phyloP scores from a whole-genome alignment of 37 sponge, comb jelly and placozoan species.

The Aplysina aerophoba region DNA sequence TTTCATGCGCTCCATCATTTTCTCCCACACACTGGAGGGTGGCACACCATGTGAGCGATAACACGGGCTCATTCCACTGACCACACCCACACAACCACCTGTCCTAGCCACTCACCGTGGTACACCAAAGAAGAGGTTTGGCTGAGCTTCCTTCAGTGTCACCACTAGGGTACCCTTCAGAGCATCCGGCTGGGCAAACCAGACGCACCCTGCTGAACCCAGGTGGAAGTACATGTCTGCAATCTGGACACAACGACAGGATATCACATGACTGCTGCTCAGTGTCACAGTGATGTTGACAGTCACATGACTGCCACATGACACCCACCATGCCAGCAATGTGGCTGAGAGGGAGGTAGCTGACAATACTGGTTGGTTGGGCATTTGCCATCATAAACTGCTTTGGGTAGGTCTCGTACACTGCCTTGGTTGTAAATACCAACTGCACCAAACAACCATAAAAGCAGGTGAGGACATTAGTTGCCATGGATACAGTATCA shows the following conservation, averaged over 20 bases:
- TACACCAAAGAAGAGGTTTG: constrained; percentile 75
- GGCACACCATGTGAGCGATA: no score
- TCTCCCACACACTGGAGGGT: constrained; percentile 70
- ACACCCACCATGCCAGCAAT: constrained; percentile 18
- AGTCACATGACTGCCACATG: constrained; percentile 12
- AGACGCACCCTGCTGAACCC: constrained; percentile 33
- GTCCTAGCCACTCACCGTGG: constrained; percentile 53
- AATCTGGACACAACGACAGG: constrained; percentile 36
- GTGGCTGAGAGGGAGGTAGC: constrained; percentile 47
- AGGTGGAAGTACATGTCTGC: constrained; percentile 65
- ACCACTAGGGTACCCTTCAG: constrained; percentile 79
- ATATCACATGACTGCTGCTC: no score
- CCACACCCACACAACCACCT: no score
- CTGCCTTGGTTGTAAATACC: not conserved
- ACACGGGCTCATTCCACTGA: no score
- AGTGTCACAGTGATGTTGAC: no score
- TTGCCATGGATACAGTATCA: not conserved
- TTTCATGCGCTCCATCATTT: constrained; percentile 71
- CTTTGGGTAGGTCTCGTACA: constrained; percentile 18
- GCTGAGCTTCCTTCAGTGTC: constrained; percentile 73
- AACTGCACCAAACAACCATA: not conserved
- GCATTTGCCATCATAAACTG: no score
- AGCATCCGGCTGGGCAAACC: constrained; percentile 93
- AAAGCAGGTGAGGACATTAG: not conserved
- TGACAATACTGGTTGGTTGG: not conserved